Evolutionary conservation across 2,113 vertebrate genomes (phyloP).

Genomic region (Tichodroma muraria): DNA sequence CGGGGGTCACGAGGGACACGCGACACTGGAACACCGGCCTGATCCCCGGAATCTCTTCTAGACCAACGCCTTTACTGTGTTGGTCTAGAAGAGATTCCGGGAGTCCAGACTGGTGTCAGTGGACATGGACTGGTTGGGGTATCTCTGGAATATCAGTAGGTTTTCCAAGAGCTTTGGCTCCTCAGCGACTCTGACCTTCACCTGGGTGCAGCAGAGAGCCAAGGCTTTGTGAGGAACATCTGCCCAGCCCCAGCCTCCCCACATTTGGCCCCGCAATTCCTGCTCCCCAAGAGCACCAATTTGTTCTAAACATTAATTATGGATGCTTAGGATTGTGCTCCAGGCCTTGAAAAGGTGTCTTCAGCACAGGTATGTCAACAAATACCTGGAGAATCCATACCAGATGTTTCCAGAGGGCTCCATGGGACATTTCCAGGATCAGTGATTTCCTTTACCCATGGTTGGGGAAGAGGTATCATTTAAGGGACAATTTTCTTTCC

Average conservation of each 20-base stretch:
- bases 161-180: background rate
- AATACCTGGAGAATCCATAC: background rate
- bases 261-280: background rate
- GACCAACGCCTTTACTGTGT: background rate
- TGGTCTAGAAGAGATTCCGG: no score
- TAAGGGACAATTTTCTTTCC: background rate
- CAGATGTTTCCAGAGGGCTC: background rate
- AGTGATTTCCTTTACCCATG: background rate
- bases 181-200: background rate
- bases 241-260: background rate
- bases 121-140: background rate
- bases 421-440: background rate
- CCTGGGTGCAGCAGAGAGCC: background rate
- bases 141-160: background rate
- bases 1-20: background rate
- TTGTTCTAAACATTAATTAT: background rate
- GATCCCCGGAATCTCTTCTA: background rate
- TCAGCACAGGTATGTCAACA: background rate
- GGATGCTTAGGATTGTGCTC: background rate
- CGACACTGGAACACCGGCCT: background rate
- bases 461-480: background rate
- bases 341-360: background rate
- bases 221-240: background rate
- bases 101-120: background rate
- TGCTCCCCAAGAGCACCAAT: rapidly evolving